Base-by-base conservation (phyloP, 2,888 invertebrate genomes). In the Apotomis capreana region DNA sequence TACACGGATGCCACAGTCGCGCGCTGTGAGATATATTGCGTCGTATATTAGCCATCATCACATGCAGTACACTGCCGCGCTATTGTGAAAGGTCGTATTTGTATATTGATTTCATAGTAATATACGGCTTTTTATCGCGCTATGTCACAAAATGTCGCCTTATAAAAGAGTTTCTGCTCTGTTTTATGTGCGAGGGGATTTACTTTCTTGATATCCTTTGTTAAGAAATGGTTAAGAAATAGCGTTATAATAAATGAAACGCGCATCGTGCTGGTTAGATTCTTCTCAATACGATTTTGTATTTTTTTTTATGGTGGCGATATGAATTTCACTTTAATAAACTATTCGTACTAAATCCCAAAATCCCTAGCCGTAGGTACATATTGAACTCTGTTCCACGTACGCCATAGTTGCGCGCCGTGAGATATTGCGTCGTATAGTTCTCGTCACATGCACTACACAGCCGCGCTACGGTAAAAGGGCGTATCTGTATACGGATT, bases 371-470 rank as follows among this genome's bases (percentile, higher is more conserved):
- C 10, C 52, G 5, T 2, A 26, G 26, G 2, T 44, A 51, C 13
- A 46, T 60, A 70, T 67, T 61, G 55, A 67, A 70, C 61, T 70
- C 54, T 49, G 59, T 65, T 62, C 36, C 63, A 9, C 64, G 68
- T 60, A 73, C 63, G 76, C 46, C 54, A 60, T 64, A 63, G 69
- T 60, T 49, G 65, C 63, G 51, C 68, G 73, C 69, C 68, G 79
- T 80, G 81, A 84, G 79, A 80, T 84, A 84, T 83, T 81, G 77
- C 79, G 77, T 76, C 78, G 83, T 86, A 85, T 82, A 84, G 78
- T 75, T 76, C 79, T 75, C 81, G 78, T 80, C 86, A 82, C 80
- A 77, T 85, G 84, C 76, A 80, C 77, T 81, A 79, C 26, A 2
- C 26, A 2, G 26, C 26, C 26, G 26, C 26, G 26, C 26, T 26